Conservation (phyloP, 2,113 vertebrate genomes). For the Grus americana region DNA sequence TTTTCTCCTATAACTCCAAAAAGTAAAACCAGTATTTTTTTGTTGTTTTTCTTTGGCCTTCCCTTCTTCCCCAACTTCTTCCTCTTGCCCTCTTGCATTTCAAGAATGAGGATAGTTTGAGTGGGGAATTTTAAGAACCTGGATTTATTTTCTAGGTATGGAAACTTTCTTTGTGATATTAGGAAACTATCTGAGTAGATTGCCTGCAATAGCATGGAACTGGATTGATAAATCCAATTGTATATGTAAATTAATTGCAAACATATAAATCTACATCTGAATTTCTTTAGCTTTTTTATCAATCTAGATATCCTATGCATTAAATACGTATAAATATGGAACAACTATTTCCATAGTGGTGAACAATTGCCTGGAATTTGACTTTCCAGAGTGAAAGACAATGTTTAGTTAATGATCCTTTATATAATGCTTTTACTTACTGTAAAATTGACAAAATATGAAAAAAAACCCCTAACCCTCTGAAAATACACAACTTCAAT, state of each 20-base stretch:
- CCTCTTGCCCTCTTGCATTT: neutral
- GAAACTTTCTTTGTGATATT: neutral
- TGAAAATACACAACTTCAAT: neutral
- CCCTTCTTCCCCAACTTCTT: neutral
- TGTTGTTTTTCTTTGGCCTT: neutral
- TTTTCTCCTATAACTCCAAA: neutral
- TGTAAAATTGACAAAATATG: neutral
- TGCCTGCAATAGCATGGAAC: neutral
- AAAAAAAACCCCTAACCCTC: accelerated
- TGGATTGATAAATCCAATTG: neutral
- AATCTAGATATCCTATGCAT: neutral
- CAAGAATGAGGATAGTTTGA: neutral
- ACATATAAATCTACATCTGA: neutral
- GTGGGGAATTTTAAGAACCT: neutral
- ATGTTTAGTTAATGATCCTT: neutral
- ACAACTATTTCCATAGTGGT: neutral
- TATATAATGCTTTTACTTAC: neutral
- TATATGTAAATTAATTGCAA: neutral
- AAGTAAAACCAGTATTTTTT: neutral
- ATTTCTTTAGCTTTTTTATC: neutral
- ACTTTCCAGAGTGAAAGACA: neutral
- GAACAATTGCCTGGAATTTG: neutral
- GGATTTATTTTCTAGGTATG: neutral
- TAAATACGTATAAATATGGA: neutral
- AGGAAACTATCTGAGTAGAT: neutral